phyloP scores from a whole-genome alignment of 2,113 vertebrate genomes.

The Cavia aperea region DNA sequence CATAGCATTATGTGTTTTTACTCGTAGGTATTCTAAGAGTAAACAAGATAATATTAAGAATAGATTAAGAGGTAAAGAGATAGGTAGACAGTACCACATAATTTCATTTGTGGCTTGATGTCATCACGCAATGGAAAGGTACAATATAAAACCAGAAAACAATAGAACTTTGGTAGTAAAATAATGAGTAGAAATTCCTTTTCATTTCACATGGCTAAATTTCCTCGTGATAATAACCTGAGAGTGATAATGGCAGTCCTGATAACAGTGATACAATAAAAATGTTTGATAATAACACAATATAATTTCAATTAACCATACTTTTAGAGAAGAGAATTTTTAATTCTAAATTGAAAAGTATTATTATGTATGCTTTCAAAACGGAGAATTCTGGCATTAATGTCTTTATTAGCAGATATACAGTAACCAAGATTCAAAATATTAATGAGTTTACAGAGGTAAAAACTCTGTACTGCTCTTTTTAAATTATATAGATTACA shows the following conservation, averaged over 20 bases:
- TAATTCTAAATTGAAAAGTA: background rate
- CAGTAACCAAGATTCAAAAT: background rate
- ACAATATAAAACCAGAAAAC: constrained; percentile 10
- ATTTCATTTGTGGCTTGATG: background rate
- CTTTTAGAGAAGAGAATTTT: constrained; percentile 2
- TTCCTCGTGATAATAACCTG: background rate
- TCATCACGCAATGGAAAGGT: background rate
- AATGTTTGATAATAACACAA: background rate
- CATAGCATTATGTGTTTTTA: background rate
- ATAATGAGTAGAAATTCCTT: background rate
- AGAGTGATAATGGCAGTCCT: background rate
- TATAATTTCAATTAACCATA: background rate
- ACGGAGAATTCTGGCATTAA: background rate
- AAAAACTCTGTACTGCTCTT: background rate
- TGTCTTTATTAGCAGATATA: background rate
- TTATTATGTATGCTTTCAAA: background rate
- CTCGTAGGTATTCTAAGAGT: background rate
- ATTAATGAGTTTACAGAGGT: background rate
- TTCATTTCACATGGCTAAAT: background rate
- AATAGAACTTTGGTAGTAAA: background rate
- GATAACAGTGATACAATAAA: background rate
- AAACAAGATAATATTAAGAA: background rate
- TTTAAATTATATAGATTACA: background rate
- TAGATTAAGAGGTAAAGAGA: background rate
- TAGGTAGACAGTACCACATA: background rate